Base-by-base conservation (phyloP, 2,113 vertebrate genomes). In the Dicaeum eximium region DNA sequence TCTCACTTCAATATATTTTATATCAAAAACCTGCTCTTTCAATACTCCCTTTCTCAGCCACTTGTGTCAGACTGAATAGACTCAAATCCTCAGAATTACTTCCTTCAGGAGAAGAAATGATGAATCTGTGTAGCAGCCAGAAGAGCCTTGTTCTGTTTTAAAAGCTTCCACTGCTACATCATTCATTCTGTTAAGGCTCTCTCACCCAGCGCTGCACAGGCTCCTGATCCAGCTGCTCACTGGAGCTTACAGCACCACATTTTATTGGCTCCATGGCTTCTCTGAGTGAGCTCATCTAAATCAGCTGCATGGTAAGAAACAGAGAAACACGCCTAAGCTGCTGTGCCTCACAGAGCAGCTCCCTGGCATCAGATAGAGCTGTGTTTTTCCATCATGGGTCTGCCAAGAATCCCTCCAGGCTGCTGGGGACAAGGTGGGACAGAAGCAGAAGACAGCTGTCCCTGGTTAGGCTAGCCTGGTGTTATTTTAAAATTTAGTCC, bases 121-220 rank as follows among this genome's bases (percentile, higher is more conserved):
- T 66, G 82, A 88, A 64, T 86, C 74, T 51, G 13, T 42, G 61
- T 30, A 61, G 85, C 86, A 86, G 74, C 6, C 3, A 89, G 70
- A 75, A 93, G 61, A 94, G 56, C 42, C 47, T 62, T 92, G 67
- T 78, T 88, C 83, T 86, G 58, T 64, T 94, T 93, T 69, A 74
- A 91, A 86, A 93, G 42, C 14, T 4, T 35, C 67, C 37, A 22
- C 53, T 92, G 48, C 86, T 62, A 40, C 77, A 84, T 75, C 86
- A 18, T 47, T 89, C 80, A 72, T 69, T 33, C 37, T 60, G 58
- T 33, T 74, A 22, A 33, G 60, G 44, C 24, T 88, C 40, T 31
- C 86, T 62, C 67, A 33, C 8, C 65, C 27, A 10, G 53, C 69
- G 4, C 31, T 60, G 84, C 64, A 6, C 65, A 66, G 69, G 60